Conservation (phyloP, 2,113 vertebrate species). For the Stigmatopora nigra region DNA sequence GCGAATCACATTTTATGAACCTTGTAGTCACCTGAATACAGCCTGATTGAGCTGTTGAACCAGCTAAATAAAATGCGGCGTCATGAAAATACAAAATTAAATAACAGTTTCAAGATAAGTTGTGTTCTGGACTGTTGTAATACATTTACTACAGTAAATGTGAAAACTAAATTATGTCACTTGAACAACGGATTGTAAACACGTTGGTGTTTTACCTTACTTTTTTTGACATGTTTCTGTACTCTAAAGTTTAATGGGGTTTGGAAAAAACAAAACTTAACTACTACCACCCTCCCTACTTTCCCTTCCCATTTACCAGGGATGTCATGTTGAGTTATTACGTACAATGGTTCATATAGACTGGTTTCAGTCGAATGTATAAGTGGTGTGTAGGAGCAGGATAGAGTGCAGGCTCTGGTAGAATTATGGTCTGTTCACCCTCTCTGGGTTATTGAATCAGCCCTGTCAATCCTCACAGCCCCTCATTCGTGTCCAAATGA, state of each 20-base stretch:
- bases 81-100: background rate
- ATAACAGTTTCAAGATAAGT: background rate
- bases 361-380: conserved; percentile 50
- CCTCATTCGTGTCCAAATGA: conserved; percentile 46
- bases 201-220: too few species aligned
- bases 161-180: background rate
- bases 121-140: background rate
- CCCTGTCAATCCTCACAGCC: conserved; percentile 44
- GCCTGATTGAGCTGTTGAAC: background rate
- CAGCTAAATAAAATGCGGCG: background rate
- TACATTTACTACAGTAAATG: background rate
- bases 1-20: background rate
- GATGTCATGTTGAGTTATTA: conserved; percentile 52
- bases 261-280: background rate
- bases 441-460: conserved; percentile 41
- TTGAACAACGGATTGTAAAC: too few species aligned
- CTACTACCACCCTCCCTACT: background rate
- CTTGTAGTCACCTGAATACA: background rate
- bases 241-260: background rate
- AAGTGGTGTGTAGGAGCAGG: conserved; percentile 33
- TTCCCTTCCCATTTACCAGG: conserved; percentile 22
- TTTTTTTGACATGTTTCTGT: background rate
- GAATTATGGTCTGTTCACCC: conserved; percentile 12
- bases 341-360: conserved; percentile 54
- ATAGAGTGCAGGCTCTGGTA: conserved; percentile 18